phyloP scores from a whole-genome alignment of 2,888 invertebrate species.

The Pycnomerus fuliginosus region DNA sequence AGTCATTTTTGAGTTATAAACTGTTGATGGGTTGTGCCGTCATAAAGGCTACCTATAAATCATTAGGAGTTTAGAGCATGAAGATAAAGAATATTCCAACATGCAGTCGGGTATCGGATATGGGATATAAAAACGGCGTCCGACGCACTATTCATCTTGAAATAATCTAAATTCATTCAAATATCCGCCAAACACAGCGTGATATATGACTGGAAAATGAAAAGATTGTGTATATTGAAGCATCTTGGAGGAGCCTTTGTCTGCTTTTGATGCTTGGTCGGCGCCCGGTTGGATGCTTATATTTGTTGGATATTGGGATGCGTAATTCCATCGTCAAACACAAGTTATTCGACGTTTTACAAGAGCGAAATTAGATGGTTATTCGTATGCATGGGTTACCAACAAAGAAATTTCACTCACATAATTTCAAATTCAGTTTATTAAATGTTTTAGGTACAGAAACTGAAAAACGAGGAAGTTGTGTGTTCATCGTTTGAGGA shows the following conservation, averaged over 20 bases:
- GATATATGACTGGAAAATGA: constrained; percentile 39
- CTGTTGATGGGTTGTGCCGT: too few species aligned
- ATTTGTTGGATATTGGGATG: constrained; percentile 33
- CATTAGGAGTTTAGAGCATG: constrained; percentile 8
- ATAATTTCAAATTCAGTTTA: too few species aligned
- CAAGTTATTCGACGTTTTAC: constrained; percentile 36
- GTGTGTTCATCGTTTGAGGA: too few species aligned
- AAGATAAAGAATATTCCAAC: too few species aligned
- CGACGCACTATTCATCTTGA: constrained; percentile 37
- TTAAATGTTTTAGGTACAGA: too few species aligned
- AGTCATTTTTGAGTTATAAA: too few species aligned
- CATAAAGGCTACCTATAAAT: constrained; percentile 17
- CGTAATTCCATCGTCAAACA: constrained; percentile 40
- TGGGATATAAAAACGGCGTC: not conserved
- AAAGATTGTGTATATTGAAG: constrained; percentile 27
- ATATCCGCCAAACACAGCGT: constrained; percentile 38
- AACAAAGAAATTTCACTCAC: constrained; percentile 28
- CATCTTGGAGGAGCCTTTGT: constrained; percentile 28
- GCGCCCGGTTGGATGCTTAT: constrained; percentile 35
- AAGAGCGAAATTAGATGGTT: constrained; percentile 27
- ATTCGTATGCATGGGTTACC: constrained; percentile 26
- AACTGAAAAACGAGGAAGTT: too few species aligned
- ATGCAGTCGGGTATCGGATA: not conserved
- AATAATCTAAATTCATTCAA: constrained; percentile 46
- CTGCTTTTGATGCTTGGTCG: constrained; percentile 34